Evolutionary conservation across 2,113 vertebrate species (phyloP).

Genomic region (Psammodynastes pulverulentus): DNA sequence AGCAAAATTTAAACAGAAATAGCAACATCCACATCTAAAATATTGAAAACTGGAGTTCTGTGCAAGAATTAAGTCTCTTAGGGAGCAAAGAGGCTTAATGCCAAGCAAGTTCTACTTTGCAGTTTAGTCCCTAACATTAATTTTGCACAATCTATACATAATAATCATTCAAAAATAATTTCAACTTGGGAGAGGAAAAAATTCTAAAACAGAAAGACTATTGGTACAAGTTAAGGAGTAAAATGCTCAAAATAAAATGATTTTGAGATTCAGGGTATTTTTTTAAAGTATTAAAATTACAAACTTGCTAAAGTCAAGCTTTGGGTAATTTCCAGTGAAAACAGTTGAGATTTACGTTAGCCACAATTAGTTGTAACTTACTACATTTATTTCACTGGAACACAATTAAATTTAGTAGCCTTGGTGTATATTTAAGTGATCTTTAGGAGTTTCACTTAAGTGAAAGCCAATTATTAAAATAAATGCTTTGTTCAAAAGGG

Average conservation of each 20-base stretch:
- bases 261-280: slow-evolving; percentile 46
- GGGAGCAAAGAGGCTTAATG: background rate
- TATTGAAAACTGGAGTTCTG: background rate
- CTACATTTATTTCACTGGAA: background rate
- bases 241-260: slow-evolving; percentile 36
- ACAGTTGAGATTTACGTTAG: background rate
- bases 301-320: background rate
- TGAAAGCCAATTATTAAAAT: slow-evolving; percentile 45
- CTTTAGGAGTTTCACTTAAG: slow-evolving; percentile 31
- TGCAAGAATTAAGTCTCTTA: background rate
- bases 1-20: background rate
- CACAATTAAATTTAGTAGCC: background rate
- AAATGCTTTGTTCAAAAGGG: slow-evolving; percentile 37
- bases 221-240: slow-evolving; percentile 43
- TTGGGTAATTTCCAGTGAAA: background rate
- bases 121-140: slow-evolving; percentile 43
- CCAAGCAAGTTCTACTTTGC: background rate
- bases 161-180: slow-evolving; percentile 43
- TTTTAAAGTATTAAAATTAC: background rate
- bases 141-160: slow-evolving; percentile 60
- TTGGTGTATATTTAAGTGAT: background rate
- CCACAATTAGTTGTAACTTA: background rate
- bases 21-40: background rate
- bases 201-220: slow-evolving; percentile 29
- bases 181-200: slow-evolving; percentile 28